These are phyloP conservation scores for Lasioglossum calceatum DNA, from an alignment of 2,888 invertebrate genomes.

Conservation along the genomic window DNA sequence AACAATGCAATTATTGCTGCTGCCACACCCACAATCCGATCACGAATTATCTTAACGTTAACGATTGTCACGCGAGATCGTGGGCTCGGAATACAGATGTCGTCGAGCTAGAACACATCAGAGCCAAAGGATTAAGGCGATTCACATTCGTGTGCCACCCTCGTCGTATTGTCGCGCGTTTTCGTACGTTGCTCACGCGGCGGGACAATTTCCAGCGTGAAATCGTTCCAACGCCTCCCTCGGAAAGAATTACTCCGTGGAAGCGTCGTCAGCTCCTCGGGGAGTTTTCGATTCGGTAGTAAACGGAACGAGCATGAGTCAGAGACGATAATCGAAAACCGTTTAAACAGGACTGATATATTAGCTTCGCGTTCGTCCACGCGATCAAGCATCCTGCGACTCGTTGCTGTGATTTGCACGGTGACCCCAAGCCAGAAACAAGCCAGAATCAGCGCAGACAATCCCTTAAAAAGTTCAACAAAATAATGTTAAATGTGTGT, in stretches of 20 bases:
- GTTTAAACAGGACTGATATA: neutral
- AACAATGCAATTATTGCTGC: neutral
- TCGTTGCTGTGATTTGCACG: too few species aligned
- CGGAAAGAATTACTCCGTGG: neutral
- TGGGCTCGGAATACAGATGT: neutral
- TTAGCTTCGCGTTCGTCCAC: slow-evolving; percentile 18
- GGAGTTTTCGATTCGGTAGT: neutral
- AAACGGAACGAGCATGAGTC: neutral
- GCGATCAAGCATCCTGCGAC: slow-evolving; percentile 5
- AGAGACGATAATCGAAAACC: slow-evolving; percentile 9
- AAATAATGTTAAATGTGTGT: too few species aligned
- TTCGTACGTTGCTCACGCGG: slow-evolving; percentile 6
- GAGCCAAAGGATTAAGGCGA: neutral
- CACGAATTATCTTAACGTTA: neutral
- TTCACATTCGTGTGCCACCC: neutral
- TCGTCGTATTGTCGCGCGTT: neutral
- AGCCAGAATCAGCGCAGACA: too few species aligned
- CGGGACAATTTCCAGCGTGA: slow-evolving; percentile 4
- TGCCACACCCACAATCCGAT: neutral
- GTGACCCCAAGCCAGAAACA: too few species aligned
- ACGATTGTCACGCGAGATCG: neutral
- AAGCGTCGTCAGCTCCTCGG: slow-evolving; percentile 15
- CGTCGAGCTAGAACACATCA: neutral
- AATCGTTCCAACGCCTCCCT: neutral
- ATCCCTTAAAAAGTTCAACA: too few species aligned